Conservation (phyloP, 2,113 vertebrate species). For the Tupaia tana region DNA sequence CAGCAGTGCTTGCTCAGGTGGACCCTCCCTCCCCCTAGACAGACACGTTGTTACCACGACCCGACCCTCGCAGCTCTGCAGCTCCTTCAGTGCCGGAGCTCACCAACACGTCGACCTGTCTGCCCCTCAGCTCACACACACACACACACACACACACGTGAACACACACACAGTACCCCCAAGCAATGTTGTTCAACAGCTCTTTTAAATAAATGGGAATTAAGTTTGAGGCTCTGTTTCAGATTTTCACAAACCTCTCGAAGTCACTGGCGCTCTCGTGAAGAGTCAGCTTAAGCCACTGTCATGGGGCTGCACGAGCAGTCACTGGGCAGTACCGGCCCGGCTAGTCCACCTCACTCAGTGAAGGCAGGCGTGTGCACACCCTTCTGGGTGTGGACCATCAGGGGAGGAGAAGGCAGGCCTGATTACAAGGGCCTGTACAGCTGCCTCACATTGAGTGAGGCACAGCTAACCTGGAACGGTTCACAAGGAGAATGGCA, state of each 20-base stretch:
- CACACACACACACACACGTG: background rate
- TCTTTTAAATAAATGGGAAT: conserved; percentile 43
- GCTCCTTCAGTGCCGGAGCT: background rate
- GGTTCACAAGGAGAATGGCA: conserved; percentile 13
- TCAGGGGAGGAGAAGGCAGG: background rate
- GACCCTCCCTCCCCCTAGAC: background rate
- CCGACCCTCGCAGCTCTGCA: background rate
- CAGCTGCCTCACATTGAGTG: background rate
- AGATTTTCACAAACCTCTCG: conserved; percentile 12
- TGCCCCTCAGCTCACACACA: background rate
- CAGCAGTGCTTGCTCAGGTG: background rate
- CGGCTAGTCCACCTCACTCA: background rate
- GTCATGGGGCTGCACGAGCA: background rate
- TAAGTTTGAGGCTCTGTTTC: background rate
- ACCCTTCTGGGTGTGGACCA: background rate
- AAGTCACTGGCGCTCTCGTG: background rate
- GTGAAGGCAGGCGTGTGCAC: background rate
- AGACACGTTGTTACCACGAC: background rate
- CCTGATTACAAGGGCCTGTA: background rate
- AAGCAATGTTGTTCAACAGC: background rate
- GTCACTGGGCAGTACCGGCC: background rate
- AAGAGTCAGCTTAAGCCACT: background rate
- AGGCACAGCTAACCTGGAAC: background rate
- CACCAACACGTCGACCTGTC: background rate
- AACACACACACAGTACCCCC: background rate